These are phyloP conservation scores for Andrena praecox DNA, from an alignment of 2,888 invertebrate genomes.

Conservation along the genomic window DNA sequence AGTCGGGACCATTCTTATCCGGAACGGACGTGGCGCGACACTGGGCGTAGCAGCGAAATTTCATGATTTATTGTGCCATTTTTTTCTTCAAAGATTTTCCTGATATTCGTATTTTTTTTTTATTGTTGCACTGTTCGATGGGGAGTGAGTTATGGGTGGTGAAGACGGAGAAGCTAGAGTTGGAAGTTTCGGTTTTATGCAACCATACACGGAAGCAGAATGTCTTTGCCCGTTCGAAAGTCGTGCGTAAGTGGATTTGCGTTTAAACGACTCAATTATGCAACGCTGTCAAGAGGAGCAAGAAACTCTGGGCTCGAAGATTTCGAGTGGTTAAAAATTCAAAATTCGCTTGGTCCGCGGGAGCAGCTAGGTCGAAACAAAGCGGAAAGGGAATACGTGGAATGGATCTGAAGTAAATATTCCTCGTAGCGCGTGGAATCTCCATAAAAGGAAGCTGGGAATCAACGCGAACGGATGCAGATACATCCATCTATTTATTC, in stretches of 20 bases:
- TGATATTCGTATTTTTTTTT: background rate
- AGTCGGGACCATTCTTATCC: background rate
- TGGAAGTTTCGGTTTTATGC: background rate
- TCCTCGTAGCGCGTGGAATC: background rate
- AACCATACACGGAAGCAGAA: background rate
- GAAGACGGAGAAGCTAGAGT: background rate
- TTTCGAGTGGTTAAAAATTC: background rate
- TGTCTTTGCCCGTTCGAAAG: background rate
- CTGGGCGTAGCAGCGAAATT: conserved; percentile 5
- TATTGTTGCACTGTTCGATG: background rate
- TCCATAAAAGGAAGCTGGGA: conserved; percentile 9
- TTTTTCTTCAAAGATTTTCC: background rate
- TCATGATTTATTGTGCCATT: background rate
- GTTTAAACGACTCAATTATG: conserved; percentile 30
- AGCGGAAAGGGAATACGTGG: background rate
- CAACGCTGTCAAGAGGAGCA: background rate
- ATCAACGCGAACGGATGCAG: background rate
- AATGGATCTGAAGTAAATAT: background rate
- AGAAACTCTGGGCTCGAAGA: background rate
- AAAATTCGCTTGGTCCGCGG: background rate
- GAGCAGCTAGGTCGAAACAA: too few species aligned
- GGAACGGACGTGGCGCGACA: background rate
- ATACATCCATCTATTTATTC: conserved; percentile 4
- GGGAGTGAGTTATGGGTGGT: background rate
- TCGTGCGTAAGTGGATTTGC: conserved; percentile 9